These are phyloP conservation scores for Peromyscus polionotus DNA, from an alignment of 2,113 vertebrate species.

Conservation along the genomic window DNA sequence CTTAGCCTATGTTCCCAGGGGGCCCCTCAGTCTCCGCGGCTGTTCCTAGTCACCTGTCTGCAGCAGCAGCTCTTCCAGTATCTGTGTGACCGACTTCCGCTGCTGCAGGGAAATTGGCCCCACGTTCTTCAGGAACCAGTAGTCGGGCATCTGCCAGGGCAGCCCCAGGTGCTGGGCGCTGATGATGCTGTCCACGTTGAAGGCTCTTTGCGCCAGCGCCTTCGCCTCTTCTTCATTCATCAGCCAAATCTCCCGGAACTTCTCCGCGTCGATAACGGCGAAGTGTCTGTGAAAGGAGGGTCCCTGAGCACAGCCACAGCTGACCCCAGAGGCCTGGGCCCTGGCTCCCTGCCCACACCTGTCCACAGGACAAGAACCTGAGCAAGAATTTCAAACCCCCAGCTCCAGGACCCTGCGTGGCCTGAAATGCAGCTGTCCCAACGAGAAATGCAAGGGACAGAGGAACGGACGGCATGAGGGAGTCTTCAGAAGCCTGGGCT, in stretches of 20 bases:
- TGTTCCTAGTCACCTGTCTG: constrained; percentile 76
- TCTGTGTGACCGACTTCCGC: constrained; percentile 35
- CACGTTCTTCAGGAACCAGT: constrained; percentile 83
- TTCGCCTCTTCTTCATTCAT: constrained; percentile 93
- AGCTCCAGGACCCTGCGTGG: not conserved
- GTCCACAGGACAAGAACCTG: not conserved
- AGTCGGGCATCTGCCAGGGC: constrained; percentile 85
- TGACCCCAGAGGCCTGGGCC: not conserved
- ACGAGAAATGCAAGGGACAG: not conserved
- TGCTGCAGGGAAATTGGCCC: constrained; percentile 81
- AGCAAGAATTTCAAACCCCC: not conserved
- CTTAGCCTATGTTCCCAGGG: not conserved
- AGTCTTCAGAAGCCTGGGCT: not conserved
- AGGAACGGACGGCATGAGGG: not conserved
- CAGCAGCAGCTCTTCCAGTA: constrained; percentile 80
- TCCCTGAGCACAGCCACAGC: not conserved
- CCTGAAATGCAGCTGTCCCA: not conserved
- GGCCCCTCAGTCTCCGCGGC: rapidly evolving
- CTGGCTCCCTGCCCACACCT: not conserved
- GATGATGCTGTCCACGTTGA: constrained; percentile 89
- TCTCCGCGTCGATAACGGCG: constrained; percentile 76
- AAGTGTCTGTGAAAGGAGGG: constrained; percentile 87
- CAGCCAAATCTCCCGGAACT: constrained; percentile 90
- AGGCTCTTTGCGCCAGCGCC: constrained; percentile 83
- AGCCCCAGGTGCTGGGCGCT: constrained; percentile 90